Evolutionary conservation across 2,797 vertebrate species (phyloP).

Genomic region (Protonibea diacanthus): DNA sequence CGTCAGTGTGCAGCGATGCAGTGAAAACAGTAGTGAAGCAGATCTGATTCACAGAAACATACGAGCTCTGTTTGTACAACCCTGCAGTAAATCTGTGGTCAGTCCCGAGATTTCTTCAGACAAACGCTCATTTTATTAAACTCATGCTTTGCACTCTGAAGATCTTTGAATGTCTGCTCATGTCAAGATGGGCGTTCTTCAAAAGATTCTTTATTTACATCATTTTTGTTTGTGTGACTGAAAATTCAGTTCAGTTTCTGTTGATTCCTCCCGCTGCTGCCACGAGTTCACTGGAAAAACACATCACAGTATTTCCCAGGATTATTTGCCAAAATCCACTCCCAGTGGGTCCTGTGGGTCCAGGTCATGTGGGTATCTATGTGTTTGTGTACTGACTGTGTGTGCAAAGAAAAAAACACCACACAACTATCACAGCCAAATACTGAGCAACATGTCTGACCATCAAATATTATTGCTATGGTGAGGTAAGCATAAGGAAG

Average conservation of each 20-base stretch:
- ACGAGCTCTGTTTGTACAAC: neutral
- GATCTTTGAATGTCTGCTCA: neutral
- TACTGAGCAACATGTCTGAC: neutral
- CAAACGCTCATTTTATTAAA: constrained; percentile 31
- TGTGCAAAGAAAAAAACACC: too few species aligned
- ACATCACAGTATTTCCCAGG: neutral
- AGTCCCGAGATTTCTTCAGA: constrained; percentile 34
- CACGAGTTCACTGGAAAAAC: neutral
- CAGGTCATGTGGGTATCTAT: neutral
- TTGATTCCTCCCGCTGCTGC: neutral
- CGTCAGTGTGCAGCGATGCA: neutral
- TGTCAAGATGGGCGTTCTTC: neutral
- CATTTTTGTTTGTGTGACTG: neutral
- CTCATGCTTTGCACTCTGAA: neutral
- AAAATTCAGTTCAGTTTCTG: neutral
- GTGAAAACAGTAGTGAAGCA: constrained; percentile 17
- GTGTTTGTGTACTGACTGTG: neutral
- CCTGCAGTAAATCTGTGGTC: constrained; percentile 1
- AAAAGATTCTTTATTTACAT: neutral
- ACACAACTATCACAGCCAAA: too few species aligned
- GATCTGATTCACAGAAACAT: constrained; percentile 28
- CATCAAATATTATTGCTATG: neutral
- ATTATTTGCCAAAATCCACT: neutral
- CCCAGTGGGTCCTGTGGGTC: too few species aligned
- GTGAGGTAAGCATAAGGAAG: neutral